Percentiles rank a stretch among this genome's conserved stretches.
Evolutionary conservation across 2,113 vertebrate species (phyloP).

Genomic region (Bos indicus): DNA sequence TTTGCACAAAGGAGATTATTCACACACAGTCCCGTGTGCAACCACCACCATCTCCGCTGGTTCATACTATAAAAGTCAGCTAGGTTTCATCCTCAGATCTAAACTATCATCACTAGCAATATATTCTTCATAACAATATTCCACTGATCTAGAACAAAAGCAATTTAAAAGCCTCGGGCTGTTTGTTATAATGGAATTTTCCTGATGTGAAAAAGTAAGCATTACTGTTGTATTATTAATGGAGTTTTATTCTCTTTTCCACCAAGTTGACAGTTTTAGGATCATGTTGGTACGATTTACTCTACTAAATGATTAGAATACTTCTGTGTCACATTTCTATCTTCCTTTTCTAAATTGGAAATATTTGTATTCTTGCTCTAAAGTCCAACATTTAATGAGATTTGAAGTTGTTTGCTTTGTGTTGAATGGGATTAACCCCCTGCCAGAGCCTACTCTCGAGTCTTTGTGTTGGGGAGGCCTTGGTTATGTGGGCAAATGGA

Average conservation of each 20-base stretch:
- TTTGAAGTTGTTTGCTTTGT: conserved; percentile 79
- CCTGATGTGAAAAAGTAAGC: conserved; percentile 52
- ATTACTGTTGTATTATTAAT: conserved; percentile 66
- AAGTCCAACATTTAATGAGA: conserved; percentile 73
- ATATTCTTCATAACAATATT: conserved; percentile 53
- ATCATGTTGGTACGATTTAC: conserved; percentile 46
- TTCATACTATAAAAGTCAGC: background rate
- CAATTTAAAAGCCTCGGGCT: conserved; percentile 46
- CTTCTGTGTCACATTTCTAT: conserved; percentile 49
- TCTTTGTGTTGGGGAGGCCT: conserved; percentile 66
- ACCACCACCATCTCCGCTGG: background rate
- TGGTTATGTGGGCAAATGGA: conserved; percentile 74
- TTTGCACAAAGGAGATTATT: background rate
- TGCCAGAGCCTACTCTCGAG: background rate
- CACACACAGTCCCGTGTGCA: background rate
- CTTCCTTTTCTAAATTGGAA: conserved; percentile 50
- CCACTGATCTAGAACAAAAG: conserved; percentile 60
- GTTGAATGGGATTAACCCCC: conserved; percentile 76
- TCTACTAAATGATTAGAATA: conserved; percentile 46
- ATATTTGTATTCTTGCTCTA: conserved; percentile 46
- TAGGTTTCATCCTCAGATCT: conserved; percentile 27
- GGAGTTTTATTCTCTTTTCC: conserved; percentile 45
- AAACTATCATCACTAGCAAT: conserved; percentile 38
- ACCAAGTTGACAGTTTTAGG: conserved; percentile 66
- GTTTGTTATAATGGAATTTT: conserved; percentile 72